Evolutionary conservation across 2,797 vertebrate genomes (phyloP).

Genomic region (Oryzias dopingdopingensis): DNA sequence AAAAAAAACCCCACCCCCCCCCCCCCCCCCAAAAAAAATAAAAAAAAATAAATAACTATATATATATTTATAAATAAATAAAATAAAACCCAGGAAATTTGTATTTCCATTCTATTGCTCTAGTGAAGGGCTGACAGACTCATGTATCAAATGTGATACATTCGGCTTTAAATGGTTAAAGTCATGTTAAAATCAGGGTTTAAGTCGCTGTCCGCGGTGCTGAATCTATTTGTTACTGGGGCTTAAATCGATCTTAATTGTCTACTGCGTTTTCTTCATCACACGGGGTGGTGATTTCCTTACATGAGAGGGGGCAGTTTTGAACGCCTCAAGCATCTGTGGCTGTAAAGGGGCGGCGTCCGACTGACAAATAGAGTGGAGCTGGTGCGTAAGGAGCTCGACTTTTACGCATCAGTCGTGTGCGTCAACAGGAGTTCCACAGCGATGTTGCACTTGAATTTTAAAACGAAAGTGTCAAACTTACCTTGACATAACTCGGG

Average conservation of each 20-base stretch:
- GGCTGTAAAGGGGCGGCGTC: conserved; percentile 63
- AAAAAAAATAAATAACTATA: too few relatives aligned
- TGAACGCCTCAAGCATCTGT: conserved; percentile 34
- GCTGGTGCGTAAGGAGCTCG: conserved; percentile 30
- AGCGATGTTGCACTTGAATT: conserved; percentile 26
- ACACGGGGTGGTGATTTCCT: neutral
- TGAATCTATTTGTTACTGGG: conserved; percentile 43
- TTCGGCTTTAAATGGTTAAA: too few relatives aligned
- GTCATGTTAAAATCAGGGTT: neutral
- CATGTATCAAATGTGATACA: too few relatives aligned
- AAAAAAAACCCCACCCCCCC: too few relatives aligned
- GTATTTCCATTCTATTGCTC: too few relatives aligned
- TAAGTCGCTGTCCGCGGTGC: conserved; percentile 68
- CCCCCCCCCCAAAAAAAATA: too few relatives aligned
- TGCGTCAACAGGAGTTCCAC: conserved; percentile 6
- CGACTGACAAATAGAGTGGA: conserved; percentile 26
- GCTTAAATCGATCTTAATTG: neutral
- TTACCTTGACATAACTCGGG: neutral
- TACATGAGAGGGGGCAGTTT: conserved; percentile 5
- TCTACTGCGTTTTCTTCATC: neutral
- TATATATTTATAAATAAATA: too few relatives aligned
- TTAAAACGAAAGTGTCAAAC: conserved; percentile 7
- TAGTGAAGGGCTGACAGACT: too few relatives aligned
- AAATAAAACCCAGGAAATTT: too few relatives aligned
- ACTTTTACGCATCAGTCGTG: conserved; percentile 55